A percentile compares a stretch with the other conserved stretches of the same genome.
Conservation (phyloP, 2,113 vertebrate species). For the Trichechus manatus region DNA sequence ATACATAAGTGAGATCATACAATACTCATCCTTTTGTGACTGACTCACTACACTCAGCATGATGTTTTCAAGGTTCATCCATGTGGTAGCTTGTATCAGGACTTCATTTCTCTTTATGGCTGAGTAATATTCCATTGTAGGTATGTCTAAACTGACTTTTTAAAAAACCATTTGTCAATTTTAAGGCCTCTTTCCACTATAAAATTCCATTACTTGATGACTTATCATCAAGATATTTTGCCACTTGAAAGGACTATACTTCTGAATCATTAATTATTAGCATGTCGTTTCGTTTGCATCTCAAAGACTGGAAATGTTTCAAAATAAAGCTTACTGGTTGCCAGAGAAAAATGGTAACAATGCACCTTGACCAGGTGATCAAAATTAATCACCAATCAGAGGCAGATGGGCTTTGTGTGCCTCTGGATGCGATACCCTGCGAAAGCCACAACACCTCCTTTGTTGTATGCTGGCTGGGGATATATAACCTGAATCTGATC, state of each 20-base stretch:
- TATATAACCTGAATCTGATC: not conserved
- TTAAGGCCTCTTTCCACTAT: not conserved
- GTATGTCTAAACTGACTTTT: not conserved
- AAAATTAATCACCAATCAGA: not conserved
- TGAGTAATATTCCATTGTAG: not conserved
- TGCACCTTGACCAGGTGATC: not conserved
- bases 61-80: not conserved
- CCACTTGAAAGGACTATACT: not conserved
- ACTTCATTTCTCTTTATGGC: not conserved
- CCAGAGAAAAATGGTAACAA: not conserved
- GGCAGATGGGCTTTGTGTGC: not conserved
- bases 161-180: not conserved
- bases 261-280: not conserved
- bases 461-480: not conserved
- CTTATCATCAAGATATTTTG: not conserved
- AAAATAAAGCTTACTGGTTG: not conserved
- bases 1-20: not conserved
- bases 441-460: not conserved
- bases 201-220: not conserved
- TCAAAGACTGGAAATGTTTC: not conserved
- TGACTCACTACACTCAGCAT: not conserved
- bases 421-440: not conserved
- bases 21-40: not conserved
- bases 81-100: not conserved
- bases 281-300: not conserved